Evolutionary conservation across 92 coral and sea anemone species (phyloP), one percentile per base, ranked within the genome.

Genomic region (Galaxea fascicularis): DNA sequence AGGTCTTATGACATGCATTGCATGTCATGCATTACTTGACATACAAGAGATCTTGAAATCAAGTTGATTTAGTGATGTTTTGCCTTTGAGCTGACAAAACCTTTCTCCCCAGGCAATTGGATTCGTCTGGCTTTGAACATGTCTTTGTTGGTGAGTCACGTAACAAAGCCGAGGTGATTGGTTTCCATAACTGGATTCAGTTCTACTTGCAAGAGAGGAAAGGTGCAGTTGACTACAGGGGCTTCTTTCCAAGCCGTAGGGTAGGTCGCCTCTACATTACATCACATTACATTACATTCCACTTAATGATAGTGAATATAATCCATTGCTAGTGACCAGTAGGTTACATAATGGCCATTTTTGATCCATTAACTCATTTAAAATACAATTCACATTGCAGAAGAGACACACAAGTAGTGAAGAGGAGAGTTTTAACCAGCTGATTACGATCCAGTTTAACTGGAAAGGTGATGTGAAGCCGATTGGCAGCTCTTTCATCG

Each of bases 151-250:
- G 99, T 16, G 99, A 96, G 75, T 90, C 97, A 26, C 93, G 99
- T 1, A 89, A 90, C 53, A 96, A 83, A 83, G 76, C 82, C 52
- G 98, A 91, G 58, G 95, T 96, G 63, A 91, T 94, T 82, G 99
- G 99, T 11, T 93, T 96, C 71, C 99, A 96, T 69, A 96, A 96
- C 80, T 96, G 99, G 99, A 96, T 96, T 74, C 99, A 96, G 90
- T 94, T 96, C 85, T 94, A 96, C 74, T 85, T 96, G 41, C 99
- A 96, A 85, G 99, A 96, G 85, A 94, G 93, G 86, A 35, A 35
- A 29, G 99, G 99, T 30, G 51, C 67, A 29, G 95, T 96, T 82
- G 98, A 96, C 89, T 96, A 96, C 85, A 95, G 91, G 73, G 99
- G 99, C 27, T 96, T 92, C 74, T 90, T 94, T 73, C 91, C 98